Conservation (phyloP, 2,113 vertebrate species). For the Coptodon bakossiorum region DNA sequence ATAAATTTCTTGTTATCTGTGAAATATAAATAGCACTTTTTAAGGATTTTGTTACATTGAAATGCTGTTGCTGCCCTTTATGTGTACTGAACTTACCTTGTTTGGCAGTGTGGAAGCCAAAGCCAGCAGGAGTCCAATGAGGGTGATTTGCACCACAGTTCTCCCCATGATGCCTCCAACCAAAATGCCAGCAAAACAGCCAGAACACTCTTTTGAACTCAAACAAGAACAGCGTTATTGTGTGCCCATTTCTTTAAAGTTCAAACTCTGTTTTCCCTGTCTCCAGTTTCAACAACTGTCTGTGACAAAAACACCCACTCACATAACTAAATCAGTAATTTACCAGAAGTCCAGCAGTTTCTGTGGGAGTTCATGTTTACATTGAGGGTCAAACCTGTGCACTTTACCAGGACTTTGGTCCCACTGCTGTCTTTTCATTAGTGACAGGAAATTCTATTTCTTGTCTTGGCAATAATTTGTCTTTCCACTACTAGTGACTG, state of each 20-base stretch:
- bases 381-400: background rate
- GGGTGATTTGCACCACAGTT: background rate
- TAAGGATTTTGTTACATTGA: background rate
- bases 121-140: conserved; percentile 43
- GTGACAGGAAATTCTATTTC: background rate
- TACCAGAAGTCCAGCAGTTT: background rate
- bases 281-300: background rate
- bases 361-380: background rate
- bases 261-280: background rate
- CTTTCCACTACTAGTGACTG: background rate
- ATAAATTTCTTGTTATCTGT: background rate
- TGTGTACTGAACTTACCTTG: conserved; percentile 30
- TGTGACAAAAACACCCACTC: background rate
- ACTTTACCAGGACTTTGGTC: background rate
- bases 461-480: background rate
- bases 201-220: conserved; percentile 17
- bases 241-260: background rate
- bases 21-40: background rate
- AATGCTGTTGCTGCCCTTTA: background rate
- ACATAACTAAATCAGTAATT: background rate
- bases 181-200: background rate
- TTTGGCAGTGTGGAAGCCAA: conserved; percentile 13
- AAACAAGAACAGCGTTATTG: background rate
- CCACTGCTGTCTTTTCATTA: background rate
- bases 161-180: conserved; percentile 26